Base-by-base conservation (phyloP, 2,113 vertebrate species). In the Pygoscelis antarcticus region DNA sequence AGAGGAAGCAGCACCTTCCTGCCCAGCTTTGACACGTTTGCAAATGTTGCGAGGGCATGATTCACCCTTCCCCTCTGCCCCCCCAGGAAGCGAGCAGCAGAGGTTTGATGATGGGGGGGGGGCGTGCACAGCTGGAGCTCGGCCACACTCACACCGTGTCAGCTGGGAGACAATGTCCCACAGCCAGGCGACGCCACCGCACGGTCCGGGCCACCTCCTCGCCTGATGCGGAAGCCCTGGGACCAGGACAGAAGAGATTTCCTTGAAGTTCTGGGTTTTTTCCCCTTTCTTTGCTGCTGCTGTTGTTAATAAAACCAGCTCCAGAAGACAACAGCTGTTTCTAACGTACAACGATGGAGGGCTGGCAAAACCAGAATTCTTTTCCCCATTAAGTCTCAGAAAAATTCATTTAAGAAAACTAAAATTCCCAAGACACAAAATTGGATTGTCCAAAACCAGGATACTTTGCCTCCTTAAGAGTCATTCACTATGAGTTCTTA, bases 131-230 rank as follows among this genome's bases (percentile, higher is more conserved):
- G 58, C 23, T 6, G 8, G 54, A 60, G 66, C 70, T n/a, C 1
- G 0, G 44, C 20, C 11, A 9, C 8, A 1, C 11, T 52, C 49
- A 17, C 1, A 0, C 26, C 0, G 0, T 10, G 18, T 14, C 25
- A 62, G 42, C 65, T 4, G 1, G 40, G n/a, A 83, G 29, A 64
- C 54, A 74, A 30, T 0, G 0, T 23, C n/a, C 42, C 64, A 32
- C 27, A 71, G 64, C n/a, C 69, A n/a, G 11, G 18, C 19, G 42
- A 70, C 72, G 70, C 22, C 72, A 38, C 3, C 9, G 0, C 49
- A 54, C 0, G 0, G 30, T 30, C 38, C 49, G 36, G 3, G 38
- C 13, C 27, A 38, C 30, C 19, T 51, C 51, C 62, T 38, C 0
- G 0, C 11, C 14, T 36, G 20, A 69, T 2, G 9, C 3, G 1